Base-by-base conservation (phyloP, 2,797 vertebrate genomes). In the Coluber constrictor region DNA sequence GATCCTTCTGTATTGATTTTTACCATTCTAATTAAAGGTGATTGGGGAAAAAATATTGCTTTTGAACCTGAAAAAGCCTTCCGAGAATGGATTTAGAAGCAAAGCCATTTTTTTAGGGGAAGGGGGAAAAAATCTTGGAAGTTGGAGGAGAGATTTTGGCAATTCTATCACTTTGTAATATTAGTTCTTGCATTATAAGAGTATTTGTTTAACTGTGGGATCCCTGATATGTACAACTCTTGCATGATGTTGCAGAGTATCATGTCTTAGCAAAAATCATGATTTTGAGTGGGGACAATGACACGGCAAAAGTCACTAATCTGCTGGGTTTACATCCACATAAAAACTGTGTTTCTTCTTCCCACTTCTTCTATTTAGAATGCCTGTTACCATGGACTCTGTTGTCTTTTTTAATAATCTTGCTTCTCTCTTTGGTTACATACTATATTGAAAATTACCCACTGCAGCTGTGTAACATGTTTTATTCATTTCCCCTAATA, bases 401-500 rank as follows among this genome's bases (percentile, higher is more conserved):
- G 92, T 87, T 89, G 66, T 25, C 15, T 54, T 25, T 59, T 96
- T 92, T 88, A 83, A 90, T 92, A 0, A 37, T 15, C 43, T 37
- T 12, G 27, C 4, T 93, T 23, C 7, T 23, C 29, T 90, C 29
- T 20, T n/a, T 0, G 0, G 4, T 92, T 88, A 66, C 18, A 74
- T 16, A 86, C 9, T 89, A 25, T 9, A 0, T 86, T 70, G 20
- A 5, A 55, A 55, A 70, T 29, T 47, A 93, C 93, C 92, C 56
- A 1, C 18, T 91, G 3, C 90, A 63, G 88, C 70, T 90, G 32
- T 94, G 57, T 92, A 90, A 47, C 27, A 94, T 51, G 90, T 92
- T 94, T 92, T 27, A 86, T 93, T 93, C 0, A 0, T 94, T 95
- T 95, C 66, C 92, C 93, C 0, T 93, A 94, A 93, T 95, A 94